Evolutionary conservation across 2,113 vertebrate species (phyloP), one percentile per base, ranked within the genome.

Genomic region (Cochlearius cochlearius): DNA sequence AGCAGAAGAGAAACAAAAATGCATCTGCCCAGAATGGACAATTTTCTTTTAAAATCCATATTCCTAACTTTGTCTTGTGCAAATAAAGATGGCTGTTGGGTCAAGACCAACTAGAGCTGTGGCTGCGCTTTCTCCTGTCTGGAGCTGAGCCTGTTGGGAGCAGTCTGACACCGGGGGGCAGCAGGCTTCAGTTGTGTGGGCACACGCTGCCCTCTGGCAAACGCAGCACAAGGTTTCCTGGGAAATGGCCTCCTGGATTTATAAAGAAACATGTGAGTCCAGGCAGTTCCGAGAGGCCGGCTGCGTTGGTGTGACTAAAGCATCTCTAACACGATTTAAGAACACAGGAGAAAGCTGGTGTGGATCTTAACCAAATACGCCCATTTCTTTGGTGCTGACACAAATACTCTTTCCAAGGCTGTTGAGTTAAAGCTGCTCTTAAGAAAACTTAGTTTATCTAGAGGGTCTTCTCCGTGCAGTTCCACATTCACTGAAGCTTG

Each of bases 201-300:
- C 1, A 0, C 18, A 3, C 0, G 1, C 45, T 0, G 7, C 36
- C 5, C 32, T 63, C 68, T 47, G 32, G 34, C 26, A 68, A 25
- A 32, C 0, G 2, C 27, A 3, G 49, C 29, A 5, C 29, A 2
- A 39, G 59, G 36, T n/a, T 26, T 78, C 62, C 71, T 20, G 71
- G 66, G 58, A 79, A 80, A 7, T 15, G 2, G 22, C 7, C 20
- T n/a, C 12, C 29, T 1, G 1, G 10, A 2, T 32, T 55, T 27
- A 3, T 8, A 3, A 25, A 29, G 79, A 49, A 71, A 30, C 25
- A 15, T 1, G 6, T 6, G 18, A 5, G 43, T 34, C 34, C 60
- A 0, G 38, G 80, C 68, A 2, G 39, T 4, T 63, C 1, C 50
- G 21, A 20, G 68, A 16, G 39, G 34, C 43, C 14, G 73, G 22